These are phyloP conservation scores for Leptodactylus fuscus DNA, from an alignment of 2,113 vertebrate species.

Conservation along the genomic window DNA sequence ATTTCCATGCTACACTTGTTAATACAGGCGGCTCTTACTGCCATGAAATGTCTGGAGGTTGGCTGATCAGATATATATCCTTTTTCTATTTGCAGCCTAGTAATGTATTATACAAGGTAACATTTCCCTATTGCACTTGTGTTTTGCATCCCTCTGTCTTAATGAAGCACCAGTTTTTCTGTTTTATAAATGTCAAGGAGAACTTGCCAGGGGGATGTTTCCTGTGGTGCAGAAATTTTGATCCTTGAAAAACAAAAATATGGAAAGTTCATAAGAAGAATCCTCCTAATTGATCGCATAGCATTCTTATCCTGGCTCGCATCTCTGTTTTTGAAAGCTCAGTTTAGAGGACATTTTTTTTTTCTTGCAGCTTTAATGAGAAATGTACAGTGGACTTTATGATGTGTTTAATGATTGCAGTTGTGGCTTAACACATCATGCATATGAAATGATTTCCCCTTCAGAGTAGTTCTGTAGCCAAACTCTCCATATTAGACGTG, in stretches of 20 bases:
- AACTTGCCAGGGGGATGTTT: slow-evolving; percentile 42
- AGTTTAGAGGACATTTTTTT: slow-evolving; percentile 25
- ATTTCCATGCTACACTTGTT: slow-evolving; percentile 14
- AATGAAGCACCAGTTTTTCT: slow-evolving; percentile 35
- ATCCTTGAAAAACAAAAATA: slow-evolving; percentile 31
- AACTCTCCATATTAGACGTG: not conserved
- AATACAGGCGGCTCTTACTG: slow-evolving; percentile 9
- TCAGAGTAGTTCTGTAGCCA: not conserved
- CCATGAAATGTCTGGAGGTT: slow-evolving; percentile 12
- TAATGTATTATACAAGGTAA: not conserved
- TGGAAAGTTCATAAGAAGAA: slow-evolving; percentile 40
- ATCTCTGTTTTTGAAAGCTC: not conserved
- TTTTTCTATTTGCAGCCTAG: not conserved
- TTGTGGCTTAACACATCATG: slow-evolving; percentile 29
- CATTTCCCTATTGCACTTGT: not conserved
- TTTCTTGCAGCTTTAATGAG: slow-evolving; percentile 21
- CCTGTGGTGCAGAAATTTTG: slow-evolving; percentile 37
- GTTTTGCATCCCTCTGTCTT: slow-evolving; percentile 3
- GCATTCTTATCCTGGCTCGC: not conserved
- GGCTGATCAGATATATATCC: not conserved
- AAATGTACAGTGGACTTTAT: slow-evolving; percentile 40
- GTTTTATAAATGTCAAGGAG: slow-evolving; percentile 33
- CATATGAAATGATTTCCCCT: slow-evolving; percentile 17
- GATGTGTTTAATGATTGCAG: slow-evolving; percentile 50
- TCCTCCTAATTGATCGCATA: slow-evolving; percentile 21